phyloP scores from a whole-genome alignment of 2,797 vertebrate species.

The Oophaga sylvatica region DNA sequence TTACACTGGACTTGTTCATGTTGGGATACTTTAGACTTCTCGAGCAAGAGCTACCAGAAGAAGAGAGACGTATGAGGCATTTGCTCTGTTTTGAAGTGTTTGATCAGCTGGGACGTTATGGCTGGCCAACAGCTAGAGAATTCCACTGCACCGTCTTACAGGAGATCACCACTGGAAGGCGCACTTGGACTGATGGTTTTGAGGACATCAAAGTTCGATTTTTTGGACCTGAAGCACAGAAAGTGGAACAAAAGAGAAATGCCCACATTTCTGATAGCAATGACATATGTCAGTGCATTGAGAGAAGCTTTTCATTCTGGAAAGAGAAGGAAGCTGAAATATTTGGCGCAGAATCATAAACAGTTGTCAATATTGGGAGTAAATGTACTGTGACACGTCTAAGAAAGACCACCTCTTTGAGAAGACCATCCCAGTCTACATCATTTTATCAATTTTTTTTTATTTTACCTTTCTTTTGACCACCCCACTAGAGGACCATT shows the following conservation, averaged over 20 bases:
- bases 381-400: neutral
- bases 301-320: constrained; percentile 97
- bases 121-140: constrained; percentile 85
- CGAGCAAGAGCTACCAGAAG: constrained; percentile 86
- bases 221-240: constrained; percentile 76
- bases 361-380: neutral
- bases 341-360: constrained; percentile 84
- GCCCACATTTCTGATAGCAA: constrained; percentile 77
- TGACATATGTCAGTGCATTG: constrained; percentile 92
- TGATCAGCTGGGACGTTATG: constrained; percentile 88
- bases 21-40: constrained; percentile 96
- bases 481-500: too few relatives aligned
- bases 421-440: too few relatives aligned
- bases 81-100: constrained; percentile 97
- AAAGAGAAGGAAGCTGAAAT: constrained; percentile 97
- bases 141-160: constrained; percentile 90
- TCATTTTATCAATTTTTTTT: too few relatives aligned
- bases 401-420: too few relatives aligned
- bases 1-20: constrained; percentile 95
- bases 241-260: constrained; percentile 60
- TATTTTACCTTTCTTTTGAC: too few relatives aligned
- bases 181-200: constrained; percentile 89
- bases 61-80: constrained; percentile 90
- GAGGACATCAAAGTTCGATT: constrained; percentile 90
- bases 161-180: constrained; percentile 87